Conservation (phyloP, 2,797 vertebrate species). For the Lemur catta region DNA sequence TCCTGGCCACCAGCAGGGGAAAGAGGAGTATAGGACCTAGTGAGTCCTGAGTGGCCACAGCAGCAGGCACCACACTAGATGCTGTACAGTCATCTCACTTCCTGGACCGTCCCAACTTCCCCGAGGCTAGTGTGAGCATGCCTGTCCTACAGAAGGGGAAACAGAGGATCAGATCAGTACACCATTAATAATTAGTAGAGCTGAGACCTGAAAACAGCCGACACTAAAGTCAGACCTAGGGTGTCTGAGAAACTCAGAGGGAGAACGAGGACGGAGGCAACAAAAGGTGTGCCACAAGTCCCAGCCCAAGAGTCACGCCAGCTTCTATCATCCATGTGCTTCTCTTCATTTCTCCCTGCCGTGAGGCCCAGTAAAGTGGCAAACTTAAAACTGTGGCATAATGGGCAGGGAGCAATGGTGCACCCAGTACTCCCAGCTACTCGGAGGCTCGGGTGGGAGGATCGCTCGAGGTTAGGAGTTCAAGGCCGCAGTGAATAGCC, state of each 20-base stretch:
- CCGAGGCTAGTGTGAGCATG: neutral
- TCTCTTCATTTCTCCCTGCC: neutral
- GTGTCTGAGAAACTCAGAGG: neutral
- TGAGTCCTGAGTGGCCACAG: neutral
- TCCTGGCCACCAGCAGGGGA: neutral
- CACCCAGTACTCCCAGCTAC: no score
- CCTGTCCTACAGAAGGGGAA: neutral
- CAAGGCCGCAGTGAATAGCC: no score
- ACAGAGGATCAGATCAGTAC: neutral
- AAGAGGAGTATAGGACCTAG: neutral
- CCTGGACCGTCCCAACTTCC: neutral
- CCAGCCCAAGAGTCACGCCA: neutral
- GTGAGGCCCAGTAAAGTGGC: neutral
- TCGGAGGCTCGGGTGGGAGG: no score
- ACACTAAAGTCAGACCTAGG: neutral
- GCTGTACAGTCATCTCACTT: neutral
- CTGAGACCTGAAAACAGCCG: neutral
- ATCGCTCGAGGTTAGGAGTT: no score
- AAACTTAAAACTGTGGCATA: neutral
- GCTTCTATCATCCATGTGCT: neutral
- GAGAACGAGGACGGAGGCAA: neutral
- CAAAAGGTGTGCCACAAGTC: neutral
- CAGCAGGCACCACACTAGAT: neutral
- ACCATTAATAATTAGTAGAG: neutral
- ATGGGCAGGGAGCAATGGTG: neutral